Evolutionary conservation across 2,888 invertebrate species (phyloP).

Genomic region (Megaustenia siamemsis): DNA sequence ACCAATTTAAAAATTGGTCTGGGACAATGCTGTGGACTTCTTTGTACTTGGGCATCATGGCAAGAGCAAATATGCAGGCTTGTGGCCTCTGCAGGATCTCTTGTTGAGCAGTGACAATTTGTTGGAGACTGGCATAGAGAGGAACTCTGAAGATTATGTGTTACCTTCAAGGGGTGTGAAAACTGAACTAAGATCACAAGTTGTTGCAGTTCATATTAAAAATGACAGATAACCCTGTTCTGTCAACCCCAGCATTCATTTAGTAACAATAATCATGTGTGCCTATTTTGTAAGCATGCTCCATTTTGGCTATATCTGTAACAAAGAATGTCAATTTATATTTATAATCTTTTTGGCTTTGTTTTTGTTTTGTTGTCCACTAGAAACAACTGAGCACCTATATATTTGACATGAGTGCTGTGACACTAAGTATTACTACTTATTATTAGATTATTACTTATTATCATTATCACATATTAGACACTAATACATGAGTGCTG

Average conservation of each 20-base stretch:
- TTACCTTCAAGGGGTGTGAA: slow-evolving; percentile 66
- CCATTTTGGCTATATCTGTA: too few species aligned
- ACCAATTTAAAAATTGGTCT: neutral
- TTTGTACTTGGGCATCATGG: slow-evolving; percentile 70
- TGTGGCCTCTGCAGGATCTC: slow-evolving; percentile 67
- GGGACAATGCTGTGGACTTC: slow-evolving; percentile 20
- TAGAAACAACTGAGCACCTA: too few species aligned
- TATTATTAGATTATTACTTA: too few species aligned
- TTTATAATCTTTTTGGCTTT: too few species aligned
- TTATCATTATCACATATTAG: too few species aligned
- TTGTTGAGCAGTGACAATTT: slow-evolving; percentile 69
- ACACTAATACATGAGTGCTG: too few species aligned
- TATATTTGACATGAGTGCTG: too few species aligned
- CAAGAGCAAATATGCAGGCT: slow-evolving; percentile 67
- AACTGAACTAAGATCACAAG: slow-evolving; percentile 65
- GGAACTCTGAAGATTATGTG: slow-evolving; percentile 59
- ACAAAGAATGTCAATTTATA: too few species aligned
- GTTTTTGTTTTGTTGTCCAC: too few species aligned
- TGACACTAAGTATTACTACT: too few species aligned
- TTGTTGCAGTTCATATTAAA: slow-evolving; percentile 55
- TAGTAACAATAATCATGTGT: too few species aligned
- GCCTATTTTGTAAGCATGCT: too few species aligned
- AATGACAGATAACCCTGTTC: neutral
- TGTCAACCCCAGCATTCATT: neutral
- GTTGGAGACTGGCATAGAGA: slow-evolving; percentile 63